A percentile compares a stretch with the other conserved stretches of the same genome.
Conservation (phyloP, 2,888 invertebrate genomes). For the Leptothorax acervorum region DNA sequence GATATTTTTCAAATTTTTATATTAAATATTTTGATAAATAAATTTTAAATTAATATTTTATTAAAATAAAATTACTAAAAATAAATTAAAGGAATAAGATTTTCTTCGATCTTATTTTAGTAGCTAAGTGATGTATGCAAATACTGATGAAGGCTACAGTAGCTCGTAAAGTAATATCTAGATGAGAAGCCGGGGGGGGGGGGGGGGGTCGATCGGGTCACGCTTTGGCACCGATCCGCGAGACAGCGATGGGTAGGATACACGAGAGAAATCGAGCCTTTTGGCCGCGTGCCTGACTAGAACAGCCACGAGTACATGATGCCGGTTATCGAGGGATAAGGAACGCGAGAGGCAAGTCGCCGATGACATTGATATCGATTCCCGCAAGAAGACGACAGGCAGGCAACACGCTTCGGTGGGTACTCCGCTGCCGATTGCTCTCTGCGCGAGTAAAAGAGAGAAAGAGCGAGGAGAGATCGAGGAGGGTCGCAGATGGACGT, state of each 20-base stretch:
- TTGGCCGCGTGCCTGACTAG: constrained; percentile 74
- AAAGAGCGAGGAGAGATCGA: constrained; percentile 41
- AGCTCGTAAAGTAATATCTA: constrained; percentile 9
- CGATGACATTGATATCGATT: constrained; percentile 83
- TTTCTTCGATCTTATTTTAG: not conserved
- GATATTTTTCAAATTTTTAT: not conserved
- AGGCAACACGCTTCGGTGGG: not conserved
- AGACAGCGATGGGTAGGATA: constrained; percentile 33
- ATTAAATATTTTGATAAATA: not conserved
- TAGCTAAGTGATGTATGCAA: not conserved
- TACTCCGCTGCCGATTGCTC: constrained; percentile 64
- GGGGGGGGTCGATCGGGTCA: constrained; percentile 21
- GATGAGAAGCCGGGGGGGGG: not conserved
- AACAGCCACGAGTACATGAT: constrained; percentile 59
- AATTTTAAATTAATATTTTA: not conserved
- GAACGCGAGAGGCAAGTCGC: constrained; percentile 70
- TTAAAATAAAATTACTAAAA: not conserved
- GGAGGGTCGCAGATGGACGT: constrained; percentile 65
- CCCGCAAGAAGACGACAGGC: constrained; percentile 73
- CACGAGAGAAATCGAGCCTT: constrained; percentile 70
- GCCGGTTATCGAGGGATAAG: constrained; percentile 65
- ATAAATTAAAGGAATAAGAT: not conserved
- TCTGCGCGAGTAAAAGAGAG: not conserved
- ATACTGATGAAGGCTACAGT: not conserved
- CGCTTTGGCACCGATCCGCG: constrained; percentile 64